Percentiles rank a stretch among this genome's conserved stretches.
These are phyloP conservation scores for Melieria crassipennis DNA, from an alignment of 2,888 invertebrate genomes.

Conservation along the genomic window DNA sequence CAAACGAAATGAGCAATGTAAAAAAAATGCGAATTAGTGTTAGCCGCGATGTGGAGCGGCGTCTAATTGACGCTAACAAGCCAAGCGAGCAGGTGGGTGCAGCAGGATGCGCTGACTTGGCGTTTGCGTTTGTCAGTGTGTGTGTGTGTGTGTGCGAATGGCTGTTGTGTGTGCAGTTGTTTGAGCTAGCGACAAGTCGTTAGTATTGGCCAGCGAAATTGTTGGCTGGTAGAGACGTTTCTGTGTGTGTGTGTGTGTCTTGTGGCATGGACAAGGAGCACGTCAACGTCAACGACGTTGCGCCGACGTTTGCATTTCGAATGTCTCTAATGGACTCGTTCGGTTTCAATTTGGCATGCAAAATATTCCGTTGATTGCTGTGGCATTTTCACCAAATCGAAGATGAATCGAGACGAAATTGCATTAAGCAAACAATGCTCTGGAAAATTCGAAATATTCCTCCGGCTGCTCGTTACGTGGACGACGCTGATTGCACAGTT, in stretches of 20 bases:
- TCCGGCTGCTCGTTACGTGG: background rate
- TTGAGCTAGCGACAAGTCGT: too few species aligned
- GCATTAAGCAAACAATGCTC: slow-evolving; percentile 31
- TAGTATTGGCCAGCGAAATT: too few species aligned
- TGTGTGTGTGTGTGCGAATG: background rate
- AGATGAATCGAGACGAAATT: slow-evolving; percentile 33
- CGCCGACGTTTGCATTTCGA: too few species aligned
- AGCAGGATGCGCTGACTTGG: background rate
- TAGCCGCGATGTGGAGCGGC: background rate
- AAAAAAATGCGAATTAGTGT: too few species aligned
- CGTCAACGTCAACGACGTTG: too few species aligned
- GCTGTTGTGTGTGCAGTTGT: too few species aligned
- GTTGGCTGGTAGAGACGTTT: too few species aligned
- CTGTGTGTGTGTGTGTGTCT: too few species aligned
- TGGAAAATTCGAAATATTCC: background rate
- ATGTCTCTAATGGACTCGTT: slow-evolving; percentile 21
- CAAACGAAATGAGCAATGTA: too few species aligned
- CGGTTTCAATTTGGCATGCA: slow-evolving; percentile 38
- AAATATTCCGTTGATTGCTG: slow-evolving; percentile 24
- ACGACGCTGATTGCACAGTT: background rate
- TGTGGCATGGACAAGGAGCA: too few species aligned
- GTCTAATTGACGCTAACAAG: slow-evolving; percentile 17
- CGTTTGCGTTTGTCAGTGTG: background rate
- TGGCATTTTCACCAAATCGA: slow-evolving; percentile 19
- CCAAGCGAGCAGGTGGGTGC: background rate